Conservation (phyloP, 1,140 invertebrate genomes). For the Anadara kagoshimensis region DNA sequence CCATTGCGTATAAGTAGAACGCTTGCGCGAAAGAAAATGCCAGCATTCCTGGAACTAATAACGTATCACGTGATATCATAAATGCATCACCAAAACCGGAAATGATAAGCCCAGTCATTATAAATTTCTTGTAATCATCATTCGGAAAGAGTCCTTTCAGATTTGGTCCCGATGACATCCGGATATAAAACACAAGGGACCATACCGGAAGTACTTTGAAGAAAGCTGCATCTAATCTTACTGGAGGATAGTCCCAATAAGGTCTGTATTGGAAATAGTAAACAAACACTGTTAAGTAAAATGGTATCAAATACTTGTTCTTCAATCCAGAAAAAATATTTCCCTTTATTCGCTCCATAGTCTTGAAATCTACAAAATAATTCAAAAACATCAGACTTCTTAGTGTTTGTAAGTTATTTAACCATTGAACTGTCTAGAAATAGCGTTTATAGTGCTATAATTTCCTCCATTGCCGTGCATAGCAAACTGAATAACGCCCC, state of each 20-base stretch:
- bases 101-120: slow-evolving; percentile 35
- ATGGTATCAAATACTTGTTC: slow-evolving; percentile 15
- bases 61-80: slow-evolving; percentile 35
- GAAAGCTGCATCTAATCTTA: slow-evolving; percentile 36
- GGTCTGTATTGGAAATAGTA: slow-evolving; percentile 37
- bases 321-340: too few relatives aligned
- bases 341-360: too few relatives aligned
- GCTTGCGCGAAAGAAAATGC: slow-evolving; percentile 44
- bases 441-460: too few relatives aligned
- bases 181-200: slow-evolving; percentile 33
- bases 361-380: too few relatives aligned
- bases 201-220: slow-evolving; percentile 47
- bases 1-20: slow-evolving; percentile 43
- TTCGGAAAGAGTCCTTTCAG: background rate
- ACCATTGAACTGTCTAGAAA: too few relatives aligned
- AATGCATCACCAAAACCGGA: slow-evolving; percentile 48
- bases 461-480: too few relatives aligned
- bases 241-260: slow-evolving; percentile 35
- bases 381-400: too few relatives aligned
- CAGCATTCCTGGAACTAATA: slow-evolving; percentile 53
- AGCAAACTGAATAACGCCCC: too few relatives aligned
- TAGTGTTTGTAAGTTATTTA: too few relatives aligned
- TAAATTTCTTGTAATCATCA: slow-evolving; percentile 27
- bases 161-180: slow-evolving; percentile 1
- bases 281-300: slow-evolving; percentile 26